Conservation (phyloP, 2,797 vertebrate species). For the Sebastes oblongus region DNA sequence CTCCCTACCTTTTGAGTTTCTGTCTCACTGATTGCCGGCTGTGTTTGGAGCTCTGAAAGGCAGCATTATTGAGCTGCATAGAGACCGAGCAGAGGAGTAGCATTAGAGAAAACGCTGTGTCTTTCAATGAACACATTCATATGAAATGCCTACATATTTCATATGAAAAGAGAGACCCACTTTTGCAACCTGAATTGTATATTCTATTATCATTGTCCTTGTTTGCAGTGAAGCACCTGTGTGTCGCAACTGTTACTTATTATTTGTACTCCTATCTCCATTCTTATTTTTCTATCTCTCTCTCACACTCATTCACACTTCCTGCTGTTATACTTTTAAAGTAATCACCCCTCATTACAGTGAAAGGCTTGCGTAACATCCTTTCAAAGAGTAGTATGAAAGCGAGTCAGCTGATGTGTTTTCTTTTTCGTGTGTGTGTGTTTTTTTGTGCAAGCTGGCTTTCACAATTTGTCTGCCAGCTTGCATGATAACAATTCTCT, state of each 20-base stretch:
- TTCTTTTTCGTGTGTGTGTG: neutral
- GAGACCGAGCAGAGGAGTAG: neutral
- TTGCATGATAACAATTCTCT: neutral
- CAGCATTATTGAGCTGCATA: neutral
- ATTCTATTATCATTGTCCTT: neutral
- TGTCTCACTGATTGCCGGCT: neutral
- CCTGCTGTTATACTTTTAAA: conserved; percentile 61
- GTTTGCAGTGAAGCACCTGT: neutral
- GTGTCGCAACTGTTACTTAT: neutral
- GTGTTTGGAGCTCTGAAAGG: neutral
- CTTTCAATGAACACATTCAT: neutral
- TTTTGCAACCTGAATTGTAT: neutral
- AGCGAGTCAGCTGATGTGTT: conserved; percentile 4
- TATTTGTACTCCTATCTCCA: neutral
- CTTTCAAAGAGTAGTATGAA: conserved; percentile 42
- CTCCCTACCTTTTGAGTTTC: neutral
- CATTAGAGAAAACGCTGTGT: neutral
- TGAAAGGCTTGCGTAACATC: conserved; percentile 65
- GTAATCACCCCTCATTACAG: conserved; percentile 39
- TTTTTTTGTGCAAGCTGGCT: neutral
- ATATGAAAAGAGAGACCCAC: no score
- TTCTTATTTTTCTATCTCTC: neutral
- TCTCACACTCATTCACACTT: conserved; percentile 46
- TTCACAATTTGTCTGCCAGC: conserved; percentile 6
- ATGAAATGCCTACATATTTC: neutral